These are phyloP conservation scores for Eupithecia dodoneata DNA, from an alignment of 2,888 invertebrate species.

Conservation along the genomic window DNA sequence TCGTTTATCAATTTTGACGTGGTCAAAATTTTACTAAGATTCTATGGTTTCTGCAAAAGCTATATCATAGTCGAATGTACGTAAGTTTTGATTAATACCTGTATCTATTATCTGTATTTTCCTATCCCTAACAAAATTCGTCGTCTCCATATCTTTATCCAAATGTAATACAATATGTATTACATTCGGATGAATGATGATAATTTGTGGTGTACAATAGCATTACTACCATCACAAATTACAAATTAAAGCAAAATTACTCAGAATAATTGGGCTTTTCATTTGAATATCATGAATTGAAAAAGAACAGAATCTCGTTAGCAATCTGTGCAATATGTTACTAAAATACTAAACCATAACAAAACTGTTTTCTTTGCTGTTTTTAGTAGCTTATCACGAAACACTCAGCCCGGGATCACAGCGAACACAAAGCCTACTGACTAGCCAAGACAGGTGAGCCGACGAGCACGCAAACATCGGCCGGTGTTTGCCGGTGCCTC, in stretches of 20 bases:
- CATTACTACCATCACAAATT: too few relatives aligned
- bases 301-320: not conserved
- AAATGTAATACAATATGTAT: too few relatives aligned
- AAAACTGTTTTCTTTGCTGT: not conserved
- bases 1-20: not conserved
- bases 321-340: not conserved
- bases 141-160: too few relatives aligned
- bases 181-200: too few relatives aligned
- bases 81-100: too few relatives aligned
- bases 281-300: not conserved
- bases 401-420: slow-evolving; percentile 37
- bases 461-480: slow-evolving; percentile 56
- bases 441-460: slow-evolving; percentile 48
- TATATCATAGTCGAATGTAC: too few relatives aligned
- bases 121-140: too few relatives aligned
- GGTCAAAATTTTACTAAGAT: not conserved
- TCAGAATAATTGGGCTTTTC: not conserved
- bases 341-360: not conserved
- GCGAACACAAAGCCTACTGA: slow-evolving; percentile 38
- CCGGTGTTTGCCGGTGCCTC: slow-evolving; percentile 55
- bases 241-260: too few relatives aligned
- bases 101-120: too few relatives aligned
- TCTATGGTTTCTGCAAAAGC: not conserved
- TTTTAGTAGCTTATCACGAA: slow-evolving; percentile 21
- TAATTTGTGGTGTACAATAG: too few relatives aligned